Evolutionary conservation across 2,113 vertebrate species (phyloP).

Genomic region (Apeltes quadracus): DNA sequence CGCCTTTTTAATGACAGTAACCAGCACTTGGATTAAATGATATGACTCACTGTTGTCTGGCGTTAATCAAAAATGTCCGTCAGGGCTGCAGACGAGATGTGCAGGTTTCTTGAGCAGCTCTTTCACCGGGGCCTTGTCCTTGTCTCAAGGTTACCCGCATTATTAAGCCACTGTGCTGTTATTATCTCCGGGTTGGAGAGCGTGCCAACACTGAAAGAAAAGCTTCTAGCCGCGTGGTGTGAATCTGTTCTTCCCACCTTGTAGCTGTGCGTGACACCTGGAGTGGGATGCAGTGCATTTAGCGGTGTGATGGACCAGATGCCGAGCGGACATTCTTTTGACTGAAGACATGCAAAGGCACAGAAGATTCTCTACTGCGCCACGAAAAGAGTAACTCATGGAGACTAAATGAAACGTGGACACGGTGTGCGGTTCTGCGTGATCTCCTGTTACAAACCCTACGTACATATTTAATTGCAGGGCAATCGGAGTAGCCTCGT

Average conservation of each 20-base stretch:
- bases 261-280: background rate
- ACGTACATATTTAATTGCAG: background rate
- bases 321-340: background rate
- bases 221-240: constrained; percentile 5
- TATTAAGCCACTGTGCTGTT: constrained; percentile 15
- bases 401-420: background rate
- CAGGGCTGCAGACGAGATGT: constrained; percentile 29
- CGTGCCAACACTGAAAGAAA: constrained; percentile 13
- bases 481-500: background rate
- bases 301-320: constrained; percentile 11
- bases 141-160: constrained; percentile 49
- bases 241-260: constrained; percentile 10
- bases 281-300: background rate
- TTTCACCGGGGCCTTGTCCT: constrained; percentile 17
- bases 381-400: background rate
- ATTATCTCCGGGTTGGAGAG: constrained; percentile 14
- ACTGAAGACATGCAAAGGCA: background rate
- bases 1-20: constrained; percentile 12
- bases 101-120: constrained; percentile 12
- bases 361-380: background rate
- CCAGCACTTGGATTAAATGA: constrained; percentile 12
- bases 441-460: background rate
- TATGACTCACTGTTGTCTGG: background rate
- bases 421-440: background rate
- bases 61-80: constrained; percentile 41